Conservation (phyloP, 2,113 vertebrate genomes). For the Labeo catla region DNA sequence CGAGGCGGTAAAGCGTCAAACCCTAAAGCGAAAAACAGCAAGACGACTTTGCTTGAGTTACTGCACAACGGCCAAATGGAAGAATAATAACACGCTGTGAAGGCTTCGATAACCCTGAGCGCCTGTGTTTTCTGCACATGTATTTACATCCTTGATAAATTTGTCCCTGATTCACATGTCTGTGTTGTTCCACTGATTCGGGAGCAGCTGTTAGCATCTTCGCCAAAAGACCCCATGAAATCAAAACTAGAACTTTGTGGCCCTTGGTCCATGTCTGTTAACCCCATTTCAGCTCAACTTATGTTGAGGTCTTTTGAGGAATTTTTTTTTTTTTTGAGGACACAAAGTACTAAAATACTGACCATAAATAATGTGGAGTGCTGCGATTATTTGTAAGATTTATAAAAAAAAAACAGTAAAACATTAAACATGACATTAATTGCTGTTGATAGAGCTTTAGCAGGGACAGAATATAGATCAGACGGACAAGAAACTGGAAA, state of each 20-base stretch:
- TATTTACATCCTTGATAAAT: not conserved
- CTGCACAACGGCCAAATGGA: not conserved
- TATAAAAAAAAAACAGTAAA: not conserved
- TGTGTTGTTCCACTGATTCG: not conserved
- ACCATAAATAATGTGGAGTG: not conserved
- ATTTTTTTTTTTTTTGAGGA: not conserved
- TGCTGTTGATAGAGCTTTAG: not conserved
- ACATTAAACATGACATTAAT: not conserved
- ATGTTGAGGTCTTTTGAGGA: not conserved
- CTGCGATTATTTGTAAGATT: not conserved
- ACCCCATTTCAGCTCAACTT: not conserved
- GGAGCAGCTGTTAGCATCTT: not conserved
- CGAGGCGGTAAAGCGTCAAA: not conserved
- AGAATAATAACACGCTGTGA: not conserved
- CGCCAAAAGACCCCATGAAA: not conserved
- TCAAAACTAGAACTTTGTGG: not conserved
- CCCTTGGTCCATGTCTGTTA: not conserved
- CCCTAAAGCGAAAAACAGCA: not conserved
- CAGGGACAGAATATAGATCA: not conserved
- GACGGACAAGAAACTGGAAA: not conserved
- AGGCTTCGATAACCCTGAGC: slow-evolving; percentile 2
- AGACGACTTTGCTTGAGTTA: not conserved
- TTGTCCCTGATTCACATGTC: not conserved
- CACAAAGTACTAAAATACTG: not conserved
- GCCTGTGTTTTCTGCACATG: not conserved